These are phyloP conservation scores for Leptopilina clavipes DNA, from an alignment of 1,140 invertebrate genomes.

Conservation along the genomic window DNA sequence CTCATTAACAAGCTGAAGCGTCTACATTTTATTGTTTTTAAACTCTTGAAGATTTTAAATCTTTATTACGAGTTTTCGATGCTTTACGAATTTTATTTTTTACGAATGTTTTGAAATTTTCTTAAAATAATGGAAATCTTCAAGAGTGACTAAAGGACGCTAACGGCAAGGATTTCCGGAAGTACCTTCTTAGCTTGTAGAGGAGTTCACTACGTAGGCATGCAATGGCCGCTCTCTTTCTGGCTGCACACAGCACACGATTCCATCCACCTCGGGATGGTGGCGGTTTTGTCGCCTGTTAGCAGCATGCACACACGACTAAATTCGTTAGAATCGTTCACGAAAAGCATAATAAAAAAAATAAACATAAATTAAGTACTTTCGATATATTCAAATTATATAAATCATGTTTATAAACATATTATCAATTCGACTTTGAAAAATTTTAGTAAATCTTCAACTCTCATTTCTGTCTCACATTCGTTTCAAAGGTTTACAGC, in stretches of 20 bases:
- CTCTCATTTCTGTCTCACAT: not conserved
- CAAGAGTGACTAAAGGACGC: not conserved
- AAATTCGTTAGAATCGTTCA: constrained; percentile 57
- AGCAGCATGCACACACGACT: constrained; percentile 68
- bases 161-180: constrained; percentile 21
- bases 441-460: too few relatives aligned
- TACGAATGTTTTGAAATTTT: not conserved
- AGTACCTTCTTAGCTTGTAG: constrained; percentile 78
- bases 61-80: not conserved
- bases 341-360: constrained; percentile 41
- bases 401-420: too few relatives aligned
- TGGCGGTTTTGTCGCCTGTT: constrained; percentile 85
- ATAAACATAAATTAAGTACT: not conserved
- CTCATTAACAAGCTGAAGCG: constrained; percentile 24
- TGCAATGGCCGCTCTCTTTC: constrained; percentile 95
- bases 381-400: not conserved
- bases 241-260: constrained; percentile 92
- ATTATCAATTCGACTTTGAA: too few relatives aligned
- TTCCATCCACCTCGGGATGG: constrained; percentile 86
- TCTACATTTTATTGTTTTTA: constrained; percentile 14
- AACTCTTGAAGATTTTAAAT: constrained; percentile 31
- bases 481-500: not conserved
- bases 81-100: not conserved
- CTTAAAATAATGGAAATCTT: not conserved
- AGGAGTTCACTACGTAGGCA: constrained; percentile 95